Evolutionary conservation across 2,888 invertebrate genomes (phyloP).

Genomic region (Dusona sp.): DNA sequence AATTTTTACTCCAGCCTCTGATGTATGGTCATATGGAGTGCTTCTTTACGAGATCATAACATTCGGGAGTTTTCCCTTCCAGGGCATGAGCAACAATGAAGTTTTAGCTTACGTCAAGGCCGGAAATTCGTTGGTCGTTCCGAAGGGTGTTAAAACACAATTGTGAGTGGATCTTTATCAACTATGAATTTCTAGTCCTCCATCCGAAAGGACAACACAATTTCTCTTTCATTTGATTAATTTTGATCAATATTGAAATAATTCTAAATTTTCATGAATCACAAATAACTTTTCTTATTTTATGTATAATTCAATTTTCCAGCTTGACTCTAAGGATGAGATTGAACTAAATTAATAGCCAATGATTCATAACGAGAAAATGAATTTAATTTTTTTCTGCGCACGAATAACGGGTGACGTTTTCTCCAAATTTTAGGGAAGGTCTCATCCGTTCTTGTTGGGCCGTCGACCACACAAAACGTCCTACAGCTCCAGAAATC

Average conservation of each 20-base stretch:
- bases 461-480: conserved; percentile 89
- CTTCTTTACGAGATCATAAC: conserved; percentile 95
- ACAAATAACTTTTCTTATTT: no score
- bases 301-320: no score
- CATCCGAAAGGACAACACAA: no score
- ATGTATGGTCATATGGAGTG: conserved; percentile 96
- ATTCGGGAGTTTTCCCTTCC: conserved; percentile 96
- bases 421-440: conserved; percentile 86
- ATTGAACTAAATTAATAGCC: no score
- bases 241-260: no score
- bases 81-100: conserved; percentile 93
- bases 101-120: conserved; percentile 92
- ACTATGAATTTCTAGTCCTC: not conserved
- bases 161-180: conserved; percentile 87
- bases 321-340: no score
- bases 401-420: not conserved
- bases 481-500: conserved; percentile 92
- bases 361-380: no score
- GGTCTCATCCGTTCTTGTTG: conserved; percentile 92
- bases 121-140: conserved; percentile 91
- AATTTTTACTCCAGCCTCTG: conserved; percentile 93
- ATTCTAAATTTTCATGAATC: no score
- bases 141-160: conserved; percentile 91
- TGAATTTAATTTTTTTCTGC: not conserved
- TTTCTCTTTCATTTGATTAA: no score